Conservation (phyloP, 2,888 invertebrate species). For the Lasioglossum vierecki region DNA sequence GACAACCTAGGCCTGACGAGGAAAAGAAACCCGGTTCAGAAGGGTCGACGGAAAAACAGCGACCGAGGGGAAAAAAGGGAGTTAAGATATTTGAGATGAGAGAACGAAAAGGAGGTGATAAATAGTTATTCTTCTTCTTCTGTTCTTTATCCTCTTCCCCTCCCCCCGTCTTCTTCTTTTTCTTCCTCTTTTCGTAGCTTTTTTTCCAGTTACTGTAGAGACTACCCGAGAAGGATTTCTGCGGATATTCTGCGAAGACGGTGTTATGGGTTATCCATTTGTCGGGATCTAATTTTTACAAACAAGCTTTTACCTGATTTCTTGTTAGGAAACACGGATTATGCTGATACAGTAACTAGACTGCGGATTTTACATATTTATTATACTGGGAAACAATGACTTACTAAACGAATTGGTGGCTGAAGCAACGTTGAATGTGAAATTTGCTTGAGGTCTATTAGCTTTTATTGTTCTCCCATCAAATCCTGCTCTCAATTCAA, state of each 20-base stretch:
- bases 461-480: too few species aligned
- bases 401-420: too few species aligned
- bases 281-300: neutral
- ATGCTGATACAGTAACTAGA: too few species aligned
- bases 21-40: slow-evolving; percentile 10
- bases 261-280: neutral
- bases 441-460: too few species aligned
- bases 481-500: too few species aligned
- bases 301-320: neutral
- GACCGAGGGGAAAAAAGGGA: slow-evolving; percentile 16
- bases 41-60: slow-evolving; percentile 11
- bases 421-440: too few species aligned
- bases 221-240: neutral
- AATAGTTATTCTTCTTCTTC: slow-evolving; percentile 34
- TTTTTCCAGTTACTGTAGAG: neutral
- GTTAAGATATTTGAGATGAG: slow-evolving; percentile 53
- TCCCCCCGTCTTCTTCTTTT: neutral
- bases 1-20: neutral
- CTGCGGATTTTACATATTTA: neutral
- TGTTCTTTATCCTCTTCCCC: neutral
- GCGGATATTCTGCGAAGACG: neutral
- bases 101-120: slow-evolving; percentile 43
- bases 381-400: neutral
- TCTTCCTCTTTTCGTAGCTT: neutral
- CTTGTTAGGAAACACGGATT: neutral